Percentiles rank a stretch among this genome's conserved stretches.
Conservation (phyloP, 2,888 invertebrate genomes). For the Dromius quadrimaculatus region DNA sequence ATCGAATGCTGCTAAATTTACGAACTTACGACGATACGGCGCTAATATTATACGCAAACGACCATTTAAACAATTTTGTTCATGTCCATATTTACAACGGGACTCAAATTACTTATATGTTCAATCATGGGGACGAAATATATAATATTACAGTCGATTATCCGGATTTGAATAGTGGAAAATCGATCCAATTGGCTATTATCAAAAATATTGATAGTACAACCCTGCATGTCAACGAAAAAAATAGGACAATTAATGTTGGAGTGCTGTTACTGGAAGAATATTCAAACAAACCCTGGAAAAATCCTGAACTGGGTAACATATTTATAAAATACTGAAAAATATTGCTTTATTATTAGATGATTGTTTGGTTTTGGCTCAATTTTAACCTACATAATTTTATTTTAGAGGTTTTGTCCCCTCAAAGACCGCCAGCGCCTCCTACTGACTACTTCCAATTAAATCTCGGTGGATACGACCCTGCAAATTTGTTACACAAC, state of each 20-base stretch:
- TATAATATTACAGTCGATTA: conserved; percentile 83
- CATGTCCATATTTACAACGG: conserved; percentile 87
- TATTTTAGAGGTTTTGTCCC: conserved; percentile 83
- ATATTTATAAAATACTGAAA: neutral
- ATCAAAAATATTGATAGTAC: conserved; percentile 79
- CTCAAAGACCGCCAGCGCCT: conserved; percentile 89
- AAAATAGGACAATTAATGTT: conserved; percentile 77
- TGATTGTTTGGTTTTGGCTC: too few relatives aligned
- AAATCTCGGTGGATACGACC: conserved; percentile 88
- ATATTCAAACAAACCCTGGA: conserved; percentile 90
- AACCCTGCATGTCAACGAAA: conserved; percentile 84
- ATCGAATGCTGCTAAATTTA: conserved; percentile 88
- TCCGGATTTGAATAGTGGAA: conserved; percentile 81
- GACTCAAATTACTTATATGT: conserved; percentile 84
- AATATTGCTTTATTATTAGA: neutral
- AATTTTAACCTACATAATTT: conserved; percentile 16
- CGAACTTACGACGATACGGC: conserved; percentile 87
- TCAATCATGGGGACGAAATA: conserved; percentile 85
- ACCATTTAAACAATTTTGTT: conserved; percentile 93
- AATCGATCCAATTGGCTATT: conserved; percentile 90
- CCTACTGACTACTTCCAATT: conserved; percentile 91
- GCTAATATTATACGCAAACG: conserved; percentile 90
- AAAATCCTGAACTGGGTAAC: conserved; percentile 82
- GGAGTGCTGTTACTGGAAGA: conserved; percentile 78
- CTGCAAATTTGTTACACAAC: conserved; percentile 76